Evolutionary conservation across 1,140 invertebrate genomes (phyloP), one percentile per base, ranked within the genome.

Genomic region (Cotesia typhae): DNA sequence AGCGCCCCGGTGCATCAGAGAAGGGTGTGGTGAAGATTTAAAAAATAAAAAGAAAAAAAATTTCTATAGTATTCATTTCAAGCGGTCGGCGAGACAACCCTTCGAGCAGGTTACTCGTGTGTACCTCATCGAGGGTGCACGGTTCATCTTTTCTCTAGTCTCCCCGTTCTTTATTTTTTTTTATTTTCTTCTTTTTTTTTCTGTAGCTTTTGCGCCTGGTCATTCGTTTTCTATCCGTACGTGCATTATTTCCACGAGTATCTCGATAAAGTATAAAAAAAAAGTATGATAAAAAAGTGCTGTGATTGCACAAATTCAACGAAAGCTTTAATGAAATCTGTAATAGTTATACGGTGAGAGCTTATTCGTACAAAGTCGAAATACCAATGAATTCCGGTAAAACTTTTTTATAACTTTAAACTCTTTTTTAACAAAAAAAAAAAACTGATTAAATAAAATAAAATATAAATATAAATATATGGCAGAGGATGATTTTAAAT

Each of bases 1-100:
- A 28, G 20, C 4, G 20, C 36, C 20, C 12, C 20, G 10, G 17
- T 61, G 28, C 28, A 4, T 61, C 4, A 35, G 73, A 78, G 68
- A 73, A 75, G 77, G 74, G 77, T 80, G 77, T 72, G 71, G 76
- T 76, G 74, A 75, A 78, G 77, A 76, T 35, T n/a, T n/a, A 36
- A 47, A 47, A 47, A 6, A 47, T 9, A 47, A 47, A 47, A 47
- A 47, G 10, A 47, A 74, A 73, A 75, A 77, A 77, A 80, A 74
- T 65, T 35, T 71, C 71, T 38, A 47, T 20, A 36, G 63, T 78
- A 73, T 79, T 74, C 74, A 77, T 71, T 78, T 78, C 63, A 65
- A 65, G 63, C 63, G 63, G 76, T 77, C 76, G 76, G 63, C 71
- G 70, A 78, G 70, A 74, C 73, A 41, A 71, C 69, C 10, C 66